These are phyloP conservation scores for Emydocephalus ijimae DNA, from an alignment of 2,113 vertebrate species.

Conservation along the genomic window DNA sequence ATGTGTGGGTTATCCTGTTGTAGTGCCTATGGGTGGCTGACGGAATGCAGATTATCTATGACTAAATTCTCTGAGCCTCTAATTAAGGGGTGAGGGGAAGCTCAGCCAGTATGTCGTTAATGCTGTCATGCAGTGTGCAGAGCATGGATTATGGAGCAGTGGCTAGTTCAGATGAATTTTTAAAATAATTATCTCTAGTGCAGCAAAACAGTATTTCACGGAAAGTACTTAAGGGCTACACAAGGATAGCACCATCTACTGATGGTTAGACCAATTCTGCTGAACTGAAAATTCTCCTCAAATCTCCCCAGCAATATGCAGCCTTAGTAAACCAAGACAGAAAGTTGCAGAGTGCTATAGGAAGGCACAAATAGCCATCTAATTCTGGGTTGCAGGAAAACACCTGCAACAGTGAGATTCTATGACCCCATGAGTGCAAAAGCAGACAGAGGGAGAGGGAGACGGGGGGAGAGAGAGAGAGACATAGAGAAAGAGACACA, in stretches of 20 bases:
- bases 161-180: not conserved
- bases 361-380: too few species aligned
- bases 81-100: constrained; percentile 3
- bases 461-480: too few species aligned
- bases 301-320: not conserved
- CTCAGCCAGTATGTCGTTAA: not conserved
- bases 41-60: constrained; percentile 20
- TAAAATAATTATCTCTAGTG: not conserved
- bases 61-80: not conserved
- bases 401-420: not conserved
- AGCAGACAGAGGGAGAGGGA: not conserved
- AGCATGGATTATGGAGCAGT: not conserved
- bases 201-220: not conserved
- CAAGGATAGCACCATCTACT: not conserved
- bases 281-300: not conserved
- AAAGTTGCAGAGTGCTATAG: not conserved
- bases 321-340: not conserved
- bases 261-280: not conserved
- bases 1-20: constrained; percentile 4
- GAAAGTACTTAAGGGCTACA: not conserved
- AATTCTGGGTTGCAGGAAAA: not conserved
- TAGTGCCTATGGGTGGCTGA: constrained; percentile 10
- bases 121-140: not conserved
- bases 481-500: fast-evolving
- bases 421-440: too few species aligned